Evolutionary conservation across 2,113 vertebrate genomes (phyloP).

Genomic region (Alces alces): DNA sequence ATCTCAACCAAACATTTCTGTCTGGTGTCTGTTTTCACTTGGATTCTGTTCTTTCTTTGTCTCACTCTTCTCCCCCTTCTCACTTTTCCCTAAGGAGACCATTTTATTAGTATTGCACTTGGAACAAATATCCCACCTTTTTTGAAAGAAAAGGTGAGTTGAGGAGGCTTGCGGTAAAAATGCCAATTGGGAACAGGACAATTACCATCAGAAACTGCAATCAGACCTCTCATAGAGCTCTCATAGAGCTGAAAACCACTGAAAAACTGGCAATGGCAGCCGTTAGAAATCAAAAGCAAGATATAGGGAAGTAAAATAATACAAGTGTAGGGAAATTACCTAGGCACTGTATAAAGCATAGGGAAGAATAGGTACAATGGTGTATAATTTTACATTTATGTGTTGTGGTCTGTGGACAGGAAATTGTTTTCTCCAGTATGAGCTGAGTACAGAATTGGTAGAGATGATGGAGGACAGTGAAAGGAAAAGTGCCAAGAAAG

Average conservation of each 20-base stretch:
- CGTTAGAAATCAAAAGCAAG: slow-evolving; percentile 35
- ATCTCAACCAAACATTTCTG: neutral
- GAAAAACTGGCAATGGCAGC: neutral
- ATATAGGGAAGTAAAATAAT: neutral
- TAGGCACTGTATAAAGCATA: neutral
- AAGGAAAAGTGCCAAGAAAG: neutral
- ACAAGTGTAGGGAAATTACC: neutral
- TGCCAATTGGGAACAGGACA: neutral
- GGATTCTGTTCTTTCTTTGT: neutral
- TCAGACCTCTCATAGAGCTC: neutral
- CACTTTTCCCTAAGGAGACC: neutral
- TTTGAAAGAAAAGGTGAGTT: neutral
- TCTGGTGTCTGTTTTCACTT: neutral
- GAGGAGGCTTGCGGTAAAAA: neutral
- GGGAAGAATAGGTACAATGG: neutral
- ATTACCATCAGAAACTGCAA: neutral
- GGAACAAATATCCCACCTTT: neutral
- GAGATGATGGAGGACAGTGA: neutral
- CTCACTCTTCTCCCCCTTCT: neutral
- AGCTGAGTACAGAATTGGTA: neutral
- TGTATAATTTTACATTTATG: neutral
- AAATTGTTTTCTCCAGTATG: neutral
- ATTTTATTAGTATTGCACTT: neutral
- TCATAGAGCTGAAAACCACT: neutral
- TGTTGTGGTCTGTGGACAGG: neutral